Evolutionary conservation across 2,113 vertebrate species (phyloP).

Genomic region (Heloderma charlesbogerti): DNA sequence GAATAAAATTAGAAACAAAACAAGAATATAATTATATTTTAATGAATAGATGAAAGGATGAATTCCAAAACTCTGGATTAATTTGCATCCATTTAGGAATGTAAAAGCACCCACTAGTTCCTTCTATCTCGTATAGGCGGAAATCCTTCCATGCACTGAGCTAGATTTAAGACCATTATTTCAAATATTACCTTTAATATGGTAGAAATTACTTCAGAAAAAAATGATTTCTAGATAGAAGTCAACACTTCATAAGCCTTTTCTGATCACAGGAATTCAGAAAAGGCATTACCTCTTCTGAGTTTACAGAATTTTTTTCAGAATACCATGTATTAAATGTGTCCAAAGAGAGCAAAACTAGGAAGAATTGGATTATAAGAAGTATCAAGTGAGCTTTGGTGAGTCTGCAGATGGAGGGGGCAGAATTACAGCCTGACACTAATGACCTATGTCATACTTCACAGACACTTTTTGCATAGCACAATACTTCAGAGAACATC

Average conservation of each 20-base stretch:
- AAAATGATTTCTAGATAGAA: background rate
- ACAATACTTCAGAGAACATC: conserved; percentile 28
- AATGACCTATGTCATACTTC: conserved; percentile 22
- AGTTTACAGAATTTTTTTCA: background rate
- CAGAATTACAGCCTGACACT: background rate
- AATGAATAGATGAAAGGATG: background rate
- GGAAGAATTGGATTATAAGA: conserved; percentile 3
- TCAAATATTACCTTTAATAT: background rate
- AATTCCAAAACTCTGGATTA: background rate
- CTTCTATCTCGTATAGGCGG: background rate
- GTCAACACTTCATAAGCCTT: background rate
- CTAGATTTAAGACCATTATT: background rate
- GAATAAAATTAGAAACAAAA: background rate
- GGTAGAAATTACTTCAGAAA: background rate
- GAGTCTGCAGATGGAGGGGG: background rate
- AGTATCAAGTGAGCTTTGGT: background rate
- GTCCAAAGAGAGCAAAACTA: background rate
- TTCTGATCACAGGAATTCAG: background rate
- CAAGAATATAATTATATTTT: background rate
- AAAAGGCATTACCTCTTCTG: background rate
- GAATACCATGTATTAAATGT: background rate
- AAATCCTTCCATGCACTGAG: background rate
- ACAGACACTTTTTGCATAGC: conserved; percentile 1
- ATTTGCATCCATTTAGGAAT: background rate
- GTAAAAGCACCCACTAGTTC: background rate